Base-by-base conservation (phyloP, 2,888 invertebrate genomes). In the Caenorhabditis sp. region DNA sequence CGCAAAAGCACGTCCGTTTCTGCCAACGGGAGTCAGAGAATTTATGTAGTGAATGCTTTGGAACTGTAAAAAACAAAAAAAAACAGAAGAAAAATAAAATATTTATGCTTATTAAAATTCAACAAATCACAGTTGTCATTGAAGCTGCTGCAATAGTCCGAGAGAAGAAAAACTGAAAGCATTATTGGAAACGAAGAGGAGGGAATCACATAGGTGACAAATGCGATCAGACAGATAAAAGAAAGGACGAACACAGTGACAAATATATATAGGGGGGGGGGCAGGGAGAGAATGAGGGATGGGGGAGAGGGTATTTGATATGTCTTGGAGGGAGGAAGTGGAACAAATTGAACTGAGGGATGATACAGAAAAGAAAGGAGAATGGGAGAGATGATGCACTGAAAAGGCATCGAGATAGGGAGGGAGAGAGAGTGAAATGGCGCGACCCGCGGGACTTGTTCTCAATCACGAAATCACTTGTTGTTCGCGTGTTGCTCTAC, bases 1-100 rank as follows among this genome's bases (percentile, higher is more conserved):
- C 61, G 87, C 86, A 0, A 86, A 86, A 58, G 82, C 85, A 2
- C 68, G 86, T 47, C 85, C 86, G 9, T 80, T 83, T 69, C 40
- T 88, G 1, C 35, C 68, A 1, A 62, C 58, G 11, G 3, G 26
- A 2, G 26, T 56, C 0, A 35, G 18, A 37, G 18, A 47, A 24
- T 67, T 65, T 50, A 35, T 74, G 18, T 74, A 51, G 62, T 51
- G 13, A 9, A 32, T 32, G 32, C 37, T 60, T 8, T n/a, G n/a
- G n/a, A n/a, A n/a, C n/a, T n/a, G n/a, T n/a, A n/a, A n/a, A n/a
- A n/a, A n/a, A n/a, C n/a, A n/a, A n/a, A n/a, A n/a, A n/a, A n/a
- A n/a, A n/a, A n/a, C n/a, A 32, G 32, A 32, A 40, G 13, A 15
- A 51, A 47, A 26, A 56, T 56, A 28, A 56, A 68, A 44, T 55